Evolutionary conservation across 2,797 vertebrate species (phyloP).

Genomic region (Chanos chanos): DNA sequence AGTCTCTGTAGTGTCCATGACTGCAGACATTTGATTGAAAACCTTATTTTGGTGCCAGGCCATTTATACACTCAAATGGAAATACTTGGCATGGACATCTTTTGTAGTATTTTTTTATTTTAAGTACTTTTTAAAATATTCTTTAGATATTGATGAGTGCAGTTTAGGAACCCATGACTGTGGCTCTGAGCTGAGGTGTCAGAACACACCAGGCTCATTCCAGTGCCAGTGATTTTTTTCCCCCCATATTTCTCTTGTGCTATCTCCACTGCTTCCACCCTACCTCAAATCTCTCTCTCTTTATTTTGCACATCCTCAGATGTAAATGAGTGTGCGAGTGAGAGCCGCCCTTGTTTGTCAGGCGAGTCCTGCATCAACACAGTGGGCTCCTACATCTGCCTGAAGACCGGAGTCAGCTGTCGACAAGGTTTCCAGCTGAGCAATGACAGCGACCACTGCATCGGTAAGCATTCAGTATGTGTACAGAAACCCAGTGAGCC

Average conservation of each 20-base stretch:
- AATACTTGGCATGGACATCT: background rate
- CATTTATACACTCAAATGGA: background rate
- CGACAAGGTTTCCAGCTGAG: slow-evolving; percentile 83
- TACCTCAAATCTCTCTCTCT: background rate
- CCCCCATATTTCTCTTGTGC: no score
- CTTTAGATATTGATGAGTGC: slow-evolving; percentile 90
- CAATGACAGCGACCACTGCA: slow-evolving; percentile 78
- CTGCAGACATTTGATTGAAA: no score
- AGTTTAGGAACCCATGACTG: slow-evolving; percentile 83
- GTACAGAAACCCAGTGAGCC: no score
- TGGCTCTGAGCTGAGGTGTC: slow-evolving; percentile 77
- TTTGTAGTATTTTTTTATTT: background rate
- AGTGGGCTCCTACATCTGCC: slow-evolving; percentile 81
- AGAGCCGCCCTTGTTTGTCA: slow-evolving; percentile 65
- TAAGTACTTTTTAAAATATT: slow-evolving; percentile 29
- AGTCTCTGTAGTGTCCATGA: background rate
- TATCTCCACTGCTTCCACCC: no score
- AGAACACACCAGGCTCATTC: slow-evolving; percentile 89
- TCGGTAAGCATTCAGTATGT: slow-evolving; percentile 66
- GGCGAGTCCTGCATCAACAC: slow-evolving; percentile 86
- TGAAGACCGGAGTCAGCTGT: slow-evolving; percentile 75
- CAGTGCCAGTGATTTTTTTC: no score
- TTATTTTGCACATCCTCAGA: slow-evolving; percentile 60
- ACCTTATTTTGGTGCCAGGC: no score
- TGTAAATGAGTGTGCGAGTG: slow-evolving; percentile 82